phyloP scores from a whole-genome alignment of 2,888 invertebrate species.

The Lottia gigantea region DNA sequence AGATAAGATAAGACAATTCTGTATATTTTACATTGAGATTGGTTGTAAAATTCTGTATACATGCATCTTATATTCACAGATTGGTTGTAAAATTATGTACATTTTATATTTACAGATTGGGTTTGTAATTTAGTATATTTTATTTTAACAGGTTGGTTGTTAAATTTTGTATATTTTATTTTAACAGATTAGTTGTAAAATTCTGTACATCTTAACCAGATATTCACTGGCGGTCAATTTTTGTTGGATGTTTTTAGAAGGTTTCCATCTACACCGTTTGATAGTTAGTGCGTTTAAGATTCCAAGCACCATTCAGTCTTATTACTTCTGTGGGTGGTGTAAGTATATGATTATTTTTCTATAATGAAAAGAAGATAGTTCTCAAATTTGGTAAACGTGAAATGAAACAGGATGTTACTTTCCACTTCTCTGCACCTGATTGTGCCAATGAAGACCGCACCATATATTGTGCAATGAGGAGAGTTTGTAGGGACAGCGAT shows the following conservation, averaged over 20 bases:
- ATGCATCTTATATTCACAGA: slow-evolving; percentile 49
- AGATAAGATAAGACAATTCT: no score
- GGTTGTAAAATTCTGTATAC: background rate
- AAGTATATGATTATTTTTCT: slow-evolving; percentile 28
- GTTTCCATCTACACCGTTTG: slow-evolving; percentile 62
- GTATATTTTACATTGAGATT: no score
- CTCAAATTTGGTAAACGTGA: no score
- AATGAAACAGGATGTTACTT: no score
- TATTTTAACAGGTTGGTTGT: slow-evolving; percentile 39
- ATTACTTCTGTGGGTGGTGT: slow-evolving; percentile 63
- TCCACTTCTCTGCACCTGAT: no score
- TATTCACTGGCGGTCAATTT: slow-evolving; percentile 59
- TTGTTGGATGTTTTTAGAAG: slow-evolving; percentile 67
- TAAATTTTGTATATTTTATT: slow-evolving; percentile 13
- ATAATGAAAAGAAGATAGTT: no score
- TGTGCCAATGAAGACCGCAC: no score
- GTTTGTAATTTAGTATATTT: background rate
- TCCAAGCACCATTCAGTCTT: slow-evolving; percentile 50
- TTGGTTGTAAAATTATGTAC: background rate
- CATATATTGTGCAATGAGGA: no score
- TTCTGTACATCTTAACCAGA: slow-evolving; percentile 57
- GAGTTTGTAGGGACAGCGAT: no score
- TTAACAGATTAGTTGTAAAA: slow-evolving; percentile 54
- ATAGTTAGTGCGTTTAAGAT: slow-evolving; percentile 63
- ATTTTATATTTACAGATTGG: slow-evolving; percentile 40